Evolutionary conservation across 1,140 invertebrate genomes (phyloP), one percentile per base, ranked within the genome.

Genomic region (Hypsibius dujardini): DNA sequence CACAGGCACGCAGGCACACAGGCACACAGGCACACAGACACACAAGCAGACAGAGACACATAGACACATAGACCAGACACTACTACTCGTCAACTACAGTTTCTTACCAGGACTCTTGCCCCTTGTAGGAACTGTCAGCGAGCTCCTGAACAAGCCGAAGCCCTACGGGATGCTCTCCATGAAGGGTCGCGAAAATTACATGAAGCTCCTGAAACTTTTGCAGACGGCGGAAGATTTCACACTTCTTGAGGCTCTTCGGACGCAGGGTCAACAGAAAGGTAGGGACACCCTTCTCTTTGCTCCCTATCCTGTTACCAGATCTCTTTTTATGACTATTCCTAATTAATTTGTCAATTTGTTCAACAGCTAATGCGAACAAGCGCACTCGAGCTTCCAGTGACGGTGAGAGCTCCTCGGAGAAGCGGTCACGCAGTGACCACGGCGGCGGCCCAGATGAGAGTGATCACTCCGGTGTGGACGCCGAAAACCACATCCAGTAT

Each of bases 81-180:
- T n/a, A n/a, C n/a, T n/a, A n/a, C n/a, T n/a, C n/a, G n/a, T n/a
- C n/a, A n/a, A n/a, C n/a, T n/a, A n/a, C n/a, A n/a, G n/a, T n/a
- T n/a, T n/a, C n/a, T n/a, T n/a, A n/a, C n/a, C n/a, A 56, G 7
- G n/a, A 56, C 50, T 7, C n/a, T 56, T 56, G 7, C n/a, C 7
- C 50, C 7, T n/a, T 56, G 7, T 42, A 67, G 62, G 94, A 28
- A 96, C 93, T 0, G 94, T 97, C 1, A 95, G 91, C 77, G 95
- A 98, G 80, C 81, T 98, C 15, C 82, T 98, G 0, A 95, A 92
- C 67, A 97, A 98, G 80, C 95, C 95, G 1, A 97, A 97, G 77
- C 94, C 94, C 0, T 98, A 95, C 95, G 92, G 95, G 77, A 95
- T 97, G 92, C 84, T 98, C 2, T 95, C 92, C 75, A 95, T 97